Conservation (phyloP, 1,140 invertebrate genomes). For the Scaptomyza hsui region DNA sequence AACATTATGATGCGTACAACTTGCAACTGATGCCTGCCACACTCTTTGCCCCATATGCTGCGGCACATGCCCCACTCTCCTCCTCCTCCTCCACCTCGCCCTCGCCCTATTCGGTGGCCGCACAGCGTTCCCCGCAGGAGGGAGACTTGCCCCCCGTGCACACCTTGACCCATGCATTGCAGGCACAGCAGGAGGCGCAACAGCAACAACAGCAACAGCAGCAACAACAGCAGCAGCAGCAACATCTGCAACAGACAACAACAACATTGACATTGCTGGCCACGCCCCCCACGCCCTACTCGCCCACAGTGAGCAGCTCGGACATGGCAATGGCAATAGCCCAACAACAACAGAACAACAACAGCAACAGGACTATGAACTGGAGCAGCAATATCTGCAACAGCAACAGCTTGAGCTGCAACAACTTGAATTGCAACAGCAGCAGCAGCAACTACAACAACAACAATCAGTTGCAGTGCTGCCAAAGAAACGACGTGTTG, state of each 20-base stretch:
- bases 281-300: slow-evolving; percentile 63
- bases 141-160: slow-evolving; percentile 75
- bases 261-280: slow-evolving; percentile 60
- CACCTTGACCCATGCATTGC: slow-evolving; percentile 60
- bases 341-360: slow-evolving; percentile 50
- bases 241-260: slow-evolving; percentile 37
- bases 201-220: slow-evolving; percentile 56
- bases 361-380: slow-evolving; percentile 45
- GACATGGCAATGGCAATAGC: slow-evolving; percentile 60
- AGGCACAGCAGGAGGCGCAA: slow-evolving; percentile 59
- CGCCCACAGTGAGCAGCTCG: slow-evolving; percentile 74
- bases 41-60: slow-evolving; percentile 51
- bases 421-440: slow-evolving; percentile 9
- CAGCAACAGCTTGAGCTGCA: slow-evolving; percentile 38
- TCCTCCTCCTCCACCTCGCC: no score
- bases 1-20: slow-evolving; percentile 42
- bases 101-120: slow-evolving; percentile 66
- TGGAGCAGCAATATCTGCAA: slow-evolving; percentile 43
- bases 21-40: slow-evolving; percentile 68
- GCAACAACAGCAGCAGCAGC: slow-evolving; percentile 50
- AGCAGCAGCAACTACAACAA: slow-evolving; percentile 21
- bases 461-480: slow-evolving; percentile 23
- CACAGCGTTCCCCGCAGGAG: slow-evolving; percentile 77
- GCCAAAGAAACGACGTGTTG: slow-evolving; percentile 38
- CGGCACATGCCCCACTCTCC: slow-evolving; percentile 42